Base-by-base conservation (phyloP, 2,797 vertebrate genomes). In the Anolis apletophallus region DNA sequence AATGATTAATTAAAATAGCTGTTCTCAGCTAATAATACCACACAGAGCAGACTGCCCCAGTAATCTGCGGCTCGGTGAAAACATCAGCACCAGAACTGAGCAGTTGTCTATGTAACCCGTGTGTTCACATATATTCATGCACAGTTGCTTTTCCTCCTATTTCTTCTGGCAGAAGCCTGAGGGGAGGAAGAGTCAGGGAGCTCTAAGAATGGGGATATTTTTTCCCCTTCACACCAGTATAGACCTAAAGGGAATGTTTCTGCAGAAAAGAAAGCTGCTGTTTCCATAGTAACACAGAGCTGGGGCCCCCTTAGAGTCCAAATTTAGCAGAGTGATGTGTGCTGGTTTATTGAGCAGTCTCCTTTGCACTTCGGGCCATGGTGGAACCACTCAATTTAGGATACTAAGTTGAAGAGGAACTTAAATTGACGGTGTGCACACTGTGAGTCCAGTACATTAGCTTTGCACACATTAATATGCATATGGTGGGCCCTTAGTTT, bases 231-330 rank as follows among this genome's bases (percentile, higher is more conserved):
- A 92, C 61, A 91, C 76, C 86, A 91, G 83, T 85, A 73, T 46
- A 91, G 94, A 94, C 91, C 88, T 94, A 95, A 87, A 92, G 92
- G 92, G 95, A 96, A 95, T 92, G 74, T 91, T 94, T 93, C 89
- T 81, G 89, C 90, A 94, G 95, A 93, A 94, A 93, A 94, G 92
- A 94, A 94, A 88, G 94, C 93, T 86, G 88, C 90, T 87, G 95
- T 96, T 96, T 94, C 96, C 95, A 97, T 96, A 94, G 96, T 90
- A 96, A 97, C 96, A 91, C 90, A 84, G 90, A 83, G 61, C 83
- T 93, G 94, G 91, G 88, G 93, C 93, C 91, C 91, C 93, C 91
- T 95, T 95, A 88, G 57, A 94, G 91, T 91, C 93, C 95, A 95
- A 95, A 96, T 96, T 96, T 96, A 96, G 95, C 89, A 95, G 90